phyloP scores from a whole-genome alignment of 37 sponge, comb jelly and placozoan species.

The Oscarella lobularis region DNA sequence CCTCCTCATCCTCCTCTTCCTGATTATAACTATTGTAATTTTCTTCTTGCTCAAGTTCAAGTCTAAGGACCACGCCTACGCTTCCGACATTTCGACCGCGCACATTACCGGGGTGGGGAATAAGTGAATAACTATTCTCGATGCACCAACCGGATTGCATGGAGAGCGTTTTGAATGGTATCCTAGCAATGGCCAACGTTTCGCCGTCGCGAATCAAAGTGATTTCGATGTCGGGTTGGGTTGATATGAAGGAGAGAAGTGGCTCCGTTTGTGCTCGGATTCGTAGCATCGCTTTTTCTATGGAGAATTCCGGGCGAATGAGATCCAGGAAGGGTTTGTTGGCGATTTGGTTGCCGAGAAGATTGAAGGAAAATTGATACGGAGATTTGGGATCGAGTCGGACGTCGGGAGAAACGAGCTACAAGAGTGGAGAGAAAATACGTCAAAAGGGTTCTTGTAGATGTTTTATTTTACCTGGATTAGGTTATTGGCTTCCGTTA shows the following conservation, averaged over 20 bases:
- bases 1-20: too few species aligned
- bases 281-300: not conserved
- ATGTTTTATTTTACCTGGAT: slow-evolving; percentile 11
- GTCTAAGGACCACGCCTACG: too few species aligned
- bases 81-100: too few species aligned
- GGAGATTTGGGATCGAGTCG: not conserved
- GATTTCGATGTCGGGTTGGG: not conserved
- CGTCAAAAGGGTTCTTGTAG: not conserved
- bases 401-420: not conserved
- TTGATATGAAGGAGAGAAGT: not conserved
- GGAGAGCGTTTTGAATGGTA: too few species aligned
- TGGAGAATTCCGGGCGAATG: not conserved
- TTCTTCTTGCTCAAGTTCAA: too few species aligned
- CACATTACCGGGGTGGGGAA: too few species aligned
- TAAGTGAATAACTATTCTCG: too few species aligned
- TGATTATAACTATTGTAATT: too few species aligned
- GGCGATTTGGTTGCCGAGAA: slow-evolving; percentile 65
- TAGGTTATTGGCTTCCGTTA: slow-evolving; percentile 24
- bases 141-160: too few species aligned
- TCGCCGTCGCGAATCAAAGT: too few species aligned
- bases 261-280: not conserved
- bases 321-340: slow-evolving; percentile 29
- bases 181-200: too few species aligned
- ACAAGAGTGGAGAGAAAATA: too few species aligned
- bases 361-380: slow-evolving; percentile 40